Evolutionary conservation across 2,797 vertebrate genomes (phyloP).

Genomic region (Sebastes steindachneri): DNA sequence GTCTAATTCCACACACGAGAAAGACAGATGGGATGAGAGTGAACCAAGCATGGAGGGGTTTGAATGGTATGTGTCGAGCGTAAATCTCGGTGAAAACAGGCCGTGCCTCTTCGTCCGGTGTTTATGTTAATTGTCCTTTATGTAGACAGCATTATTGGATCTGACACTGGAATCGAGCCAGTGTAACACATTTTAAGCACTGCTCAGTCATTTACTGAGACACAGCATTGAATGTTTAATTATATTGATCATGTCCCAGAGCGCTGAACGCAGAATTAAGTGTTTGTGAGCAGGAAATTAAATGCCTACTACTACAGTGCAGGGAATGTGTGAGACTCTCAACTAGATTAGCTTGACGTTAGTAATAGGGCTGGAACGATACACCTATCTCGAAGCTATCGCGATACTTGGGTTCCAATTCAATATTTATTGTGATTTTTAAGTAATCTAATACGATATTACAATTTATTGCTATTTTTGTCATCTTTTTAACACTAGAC

Average conservation of each 20-base stretch:
- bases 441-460: no score
- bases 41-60: conserved; percentile 20
- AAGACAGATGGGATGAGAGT: conserved; percentile 31
- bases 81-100: conserved; percentile 31
- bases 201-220: conserved; percentile 4
- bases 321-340: conserved; percentile 2
- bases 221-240: conserved; percentile 21
- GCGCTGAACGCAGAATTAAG: conserved; percentile 8
- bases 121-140: conserved; percentile 13
- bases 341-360: background rate
- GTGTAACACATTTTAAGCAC: background rate
- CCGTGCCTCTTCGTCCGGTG: background rate
- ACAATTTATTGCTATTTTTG: no score
- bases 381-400: no score
- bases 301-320: conserved; percentile 1
- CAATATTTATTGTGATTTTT: no score
- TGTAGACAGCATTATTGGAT: conserved; percentile 11
- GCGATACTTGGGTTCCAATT: no score
- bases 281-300: conserved; percentile 49
- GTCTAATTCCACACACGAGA: conserved; percentile 45
- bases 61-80: conserved; percentile 33
- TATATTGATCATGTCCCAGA: conserved; percentile 32
- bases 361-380: no score
- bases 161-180: conserved; percentile 4
- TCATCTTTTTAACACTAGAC: no score